Percentiles rank a stretch among this genome's conserved stretches.
Conservation (phyloP, 2,113 vertebrate genomes). For the Scopus umbretta region DNA sequence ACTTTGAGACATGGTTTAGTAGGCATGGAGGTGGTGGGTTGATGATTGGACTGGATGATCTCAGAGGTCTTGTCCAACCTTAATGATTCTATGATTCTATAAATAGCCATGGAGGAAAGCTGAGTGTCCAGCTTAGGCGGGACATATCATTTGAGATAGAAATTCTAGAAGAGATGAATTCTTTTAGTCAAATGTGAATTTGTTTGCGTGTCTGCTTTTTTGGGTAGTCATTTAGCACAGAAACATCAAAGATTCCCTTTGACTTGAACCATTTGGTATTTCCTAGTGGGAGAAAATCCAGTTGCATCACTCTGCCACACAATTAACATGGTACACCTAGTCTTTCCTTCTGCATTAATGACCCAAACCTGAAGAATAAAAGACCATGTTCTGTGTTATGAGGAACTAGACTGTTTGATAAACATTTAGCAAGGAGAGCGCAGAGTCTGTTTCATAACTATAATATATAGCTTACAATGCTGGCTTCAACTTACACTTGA, state of each 20-base stretch:
- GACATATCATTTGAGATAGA: not conserved
- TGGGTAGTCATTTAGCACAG: not conserved
- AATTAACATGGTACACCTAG: not conserved
- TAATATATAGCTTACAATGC: not conserved
- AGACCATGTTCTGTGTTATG: not conserved
- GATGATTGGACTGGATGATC: too few relatives aligned
- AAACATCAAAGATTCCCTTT: not conserved
- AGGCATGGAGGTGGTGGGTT: too few relatives aligned
- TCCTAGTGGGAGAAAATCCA: not conserved
- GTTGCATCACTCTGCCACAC: not conserved
- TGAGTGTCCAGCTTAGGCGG: not conserved
- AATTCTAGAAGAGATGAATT: not conserved
- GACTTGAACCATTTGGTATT: not conserved
- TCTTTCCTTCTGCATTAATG: not conserved
- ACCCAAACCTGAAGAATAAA: not conserved
- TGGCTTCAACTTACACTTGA: not conserved
- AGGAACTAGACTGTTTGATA: not conserved
- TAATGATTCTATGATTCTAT: too few relatives aligned
- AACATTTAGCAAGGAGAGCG: not conserved
- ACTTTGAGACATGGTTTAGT: too few relatives aligned
- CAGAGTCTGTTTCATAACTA: not conserved
- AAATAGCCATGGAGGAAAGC: not conserved
- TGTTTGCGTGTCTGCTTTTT: not conserved
- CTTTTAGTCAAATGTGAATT: not conserved
- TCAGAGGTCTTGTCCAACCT: too few relatives aligned